These are phyloP conservation scores for Elachura formosa DNA, from an alignment of 2,113 vertebrate species.

Conservation along the genomic window DNA sequence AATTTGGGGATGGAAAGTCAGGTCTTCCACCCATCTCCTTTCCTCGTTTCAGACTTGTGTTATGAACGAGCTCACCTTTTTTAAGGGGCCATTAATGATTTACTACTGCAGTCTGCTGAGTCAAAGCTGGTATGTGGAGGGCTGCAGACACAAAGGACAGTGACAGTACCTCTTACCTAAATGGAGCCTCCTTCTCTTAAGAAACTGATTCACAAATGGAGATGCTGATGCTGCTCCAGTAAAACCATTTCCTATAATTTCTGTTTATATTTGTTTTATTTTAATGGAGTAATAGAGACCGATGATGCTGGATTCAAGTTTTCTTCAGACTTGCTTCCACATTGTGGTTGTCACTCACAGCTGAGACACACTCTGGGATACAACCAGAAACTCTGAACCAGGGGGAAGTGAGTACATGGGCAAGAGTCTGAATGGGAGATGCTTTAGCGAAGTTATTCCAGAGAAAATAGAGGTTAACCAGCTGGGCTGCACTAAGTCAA, in stretches of 20 bases:
- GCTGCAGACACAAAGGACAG: neutral
- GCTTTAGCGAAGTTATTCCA: neutral
- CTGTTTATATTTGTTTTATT: neutral
- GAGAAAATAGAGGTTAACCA: neutral
- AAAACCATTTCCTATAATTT: neutral
- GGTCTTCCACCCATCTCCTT: neutral
- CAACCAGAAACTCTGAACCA: neutral
- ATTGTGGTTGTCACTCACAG: fast-evolving
- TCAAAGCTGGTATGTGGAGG: neutral
- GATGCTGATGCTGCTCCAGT: neutral
- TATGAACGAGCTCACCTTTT: neutral
- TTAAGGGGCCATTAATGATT: slow-evolving; percentile 45
- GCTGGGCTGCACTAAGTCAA: neutral
- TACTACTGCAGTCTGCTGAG: neutral
- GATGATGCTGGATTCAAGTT: neutral
- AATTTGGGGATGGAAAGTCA: slow-evolving; percentile 22
- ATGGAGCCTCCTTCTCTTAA: neutral
- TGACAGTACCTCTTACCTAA: slow-evolving; percentile 28
- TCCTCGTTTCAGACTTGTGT: neutral
- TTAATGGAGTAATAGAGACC: neutral
- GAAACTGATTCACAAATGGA: slow-evolving; percentile 25
- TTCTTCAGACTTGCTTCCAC: neutral
- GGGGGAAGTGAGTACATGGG: fast-evolving
- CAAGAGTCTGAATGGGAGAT: neutral
- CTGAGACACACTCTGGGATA: neutral